phyloP scores from a whole-genome alignment of 2,797 vertebrate genomes.

The Neosalanx taihuensis region DNA sequence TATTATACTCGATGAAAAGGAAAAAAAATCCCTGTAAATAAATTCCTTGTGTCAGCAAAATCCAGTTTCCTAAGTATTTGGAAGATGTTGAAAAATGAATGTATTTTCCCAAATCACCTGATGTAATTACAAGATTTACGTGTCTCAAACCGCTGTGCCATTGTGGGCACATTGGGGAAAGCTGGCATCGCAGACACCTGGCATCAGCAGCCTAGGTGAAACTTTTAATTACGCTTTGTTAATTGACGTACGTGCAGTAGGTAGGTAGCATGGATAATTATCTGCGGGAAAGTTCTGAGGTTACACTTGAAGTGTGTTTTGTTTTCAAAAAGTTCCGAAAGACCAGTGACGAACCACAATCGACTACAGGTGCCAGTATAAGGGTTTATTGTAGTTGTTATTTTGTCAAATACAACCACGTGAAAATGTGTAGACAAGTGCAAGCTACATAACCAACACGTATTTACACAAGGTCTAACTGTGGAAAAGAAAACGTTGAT shows the following conservation, averaged over 20 bases:
- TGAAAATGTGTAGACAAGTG: no score
- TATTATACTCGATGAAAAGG: not conserved
- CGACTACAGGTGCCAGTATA: no score
- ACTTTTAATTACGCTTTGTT: not conserved
- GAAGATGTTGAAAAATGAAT: no score
- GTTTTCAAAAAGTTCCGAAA: no score
- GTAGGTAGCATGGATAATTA: not conserved
- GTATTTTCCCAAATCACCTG: slow-evolving; percentile 46
- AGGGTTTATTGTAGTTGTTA: no score
- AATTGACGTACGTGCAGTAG: not conserved
- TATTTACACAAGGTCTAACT: not conserved
- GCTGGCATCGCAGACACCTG: slow-evolving; percentile 17
- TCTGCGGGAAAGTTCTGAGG: no score
- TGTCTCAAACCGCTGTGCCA: not conserved
- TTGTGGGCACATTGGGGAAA: not conserved
- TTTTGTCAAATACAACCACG: no score
- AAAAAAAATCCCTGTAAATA: slow-evolving; percentile 16
- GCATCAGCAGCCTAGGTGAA: not conserved
- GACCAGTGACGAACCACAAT: no score
- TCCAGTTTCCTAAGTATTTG: slow-evolving; percentile 39
- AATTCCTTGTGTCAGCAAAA: slow-evolving; percentile 56
- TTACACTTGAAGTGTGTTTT: no score
- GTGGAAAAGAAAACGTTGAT: slow-evolving; percentile 22
- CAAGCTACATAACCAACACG: no score
- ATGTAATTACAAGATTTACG: slow-evolving; percentile 44